Percentiles rank a stretch among this genome's conserved stretches.
Evolutionary conservation across 2,888 invertebrate species (phyloP).

Genomic region (Drosophila kambysellisi): DNA sequence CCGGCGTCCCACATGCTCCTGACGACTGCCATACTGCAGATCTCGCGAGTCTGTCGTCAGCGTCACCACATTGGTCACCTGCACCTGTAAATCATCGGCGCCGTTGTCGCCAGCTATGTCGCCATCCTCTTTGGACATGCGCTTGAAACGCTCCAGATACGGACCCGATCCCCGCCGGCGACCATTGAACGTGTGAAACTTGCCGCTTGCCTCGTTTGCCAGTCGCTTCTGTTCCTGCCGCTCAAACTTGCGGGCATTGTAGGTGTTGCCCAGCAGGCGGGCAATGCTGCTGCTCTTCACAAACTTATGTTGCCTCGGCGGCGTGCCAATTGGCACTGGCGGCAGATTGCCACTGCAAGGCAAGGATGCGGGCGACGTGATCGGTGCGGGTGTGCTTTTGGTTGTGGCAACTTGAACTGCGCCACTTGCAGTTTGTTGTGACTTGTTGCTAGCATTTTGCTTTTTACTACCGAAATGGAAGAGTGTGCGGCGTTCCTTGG

Average conservation of each 20-base stretch:
- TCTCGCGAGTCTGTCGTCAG: constrained; percentile 68
- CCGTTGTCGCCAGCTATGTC: constrained; percentile 56
- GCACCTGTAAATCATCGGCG: constrained; percentile 42
- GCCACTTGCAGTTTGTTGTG: constrained; percentile 21
- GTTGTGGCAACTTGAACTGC: not conserved
- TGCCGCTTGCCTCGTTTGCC: constrained; percentile 67
- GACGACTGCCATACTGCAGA: constrained; percentile 66
- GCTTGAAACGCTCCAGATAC: constrained; percentile 83
- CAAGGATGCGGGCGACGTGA: not conserved
- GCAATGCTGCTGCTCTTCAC: constrained; percentile 84
- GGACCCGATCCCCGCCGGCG: constrained; percentile 72
- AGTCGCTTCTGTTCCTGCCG: constrained; percentile 78
- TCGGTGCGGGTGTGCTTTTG: not conserved
- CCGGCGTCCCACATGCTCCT: constrained; percentile 67
- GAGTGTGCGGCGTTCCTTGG: constrained; percentile 67
- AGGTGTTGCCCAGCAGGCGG: constrained; percentile 84
- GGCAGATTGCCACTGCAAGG: constrained; percentile 29
- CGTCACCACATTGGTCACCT: constrained; percentile 60
- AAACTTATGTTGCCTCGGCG: constrained; percentile 81
- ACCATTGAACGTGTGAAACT: constrained; percentile 83
- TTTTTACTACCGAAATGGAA: constrained; percentile 66
- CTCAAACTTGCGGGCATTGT: constrained; percentile 84
- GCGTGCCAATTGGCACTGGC: constrained; percentile 72
- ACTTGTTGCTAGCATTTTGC: constrained; percentile 40
- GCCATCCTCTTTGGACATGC: constrained; percentile 83